These are phyloP conservation scores for Mixornis gularis DNA, from an alignment of 2,113 vertebrate species.

Conservation along the genomic window DNA sequence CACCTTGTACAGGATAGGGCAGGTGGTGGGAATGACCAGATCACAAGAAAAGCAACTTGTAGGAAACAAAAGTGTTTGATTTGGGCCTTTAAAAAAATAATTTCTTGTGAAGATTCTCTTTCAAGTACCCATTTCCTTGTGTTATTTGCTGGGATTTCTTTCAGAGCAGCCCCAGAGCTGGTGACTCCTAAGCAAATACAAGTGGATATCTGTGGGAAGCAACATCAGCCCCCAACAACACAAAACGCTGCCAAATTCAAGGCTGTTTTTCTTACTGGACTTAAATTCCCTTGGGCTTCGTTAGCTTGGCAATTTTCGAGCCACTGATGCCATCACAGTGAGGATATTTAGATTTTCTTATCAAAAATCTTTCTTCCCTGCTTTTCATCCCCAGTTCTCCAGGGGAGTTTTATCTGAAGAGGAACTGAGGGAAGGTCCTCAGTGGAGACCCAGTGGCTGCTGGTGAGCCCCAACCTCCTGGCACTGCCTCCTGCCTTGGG, in stretches of 20 bases:
- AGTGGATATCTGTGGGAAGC: neutral
- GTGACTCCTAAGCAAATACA: neutral
- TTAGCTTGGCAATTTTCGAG: neutral
- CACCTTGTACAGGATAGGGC: rapidly evolving
- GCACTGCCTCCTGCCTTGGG: neutral
- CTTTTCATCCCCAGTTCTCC: neutral
- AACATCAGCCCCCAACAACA: neutral
- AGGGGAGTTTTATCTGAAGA: neutral
- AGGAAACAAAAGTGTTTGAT: neutral
- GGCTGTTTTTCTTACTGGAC: neutral
- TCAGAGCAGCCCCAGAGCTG: neutral
- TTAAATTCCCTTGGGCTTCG: neutral
- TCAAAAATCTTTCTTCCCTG: neutral
- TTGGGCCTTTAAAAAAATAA: neutral
- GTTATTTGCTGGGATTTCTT: neutral
- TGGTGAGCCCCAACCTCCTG: neutral
- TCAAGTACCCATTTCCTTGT: neutral
- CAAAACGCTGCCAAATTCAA: neutral
- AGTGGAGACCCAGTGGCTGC: neutral
- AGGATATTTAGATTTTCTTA: neutral
- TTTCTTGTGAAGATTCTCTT: neutral
- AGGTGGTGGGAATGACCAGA: neutral
- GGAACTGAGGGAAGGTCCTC: neutral
- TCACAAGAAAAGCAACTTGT: neutral
- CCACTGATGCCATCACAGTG: neutral